phyloP scores from a whole-genome alignment of 2,888 invertebrate genomes.

The Gandaritis pyraliata region DNA sequence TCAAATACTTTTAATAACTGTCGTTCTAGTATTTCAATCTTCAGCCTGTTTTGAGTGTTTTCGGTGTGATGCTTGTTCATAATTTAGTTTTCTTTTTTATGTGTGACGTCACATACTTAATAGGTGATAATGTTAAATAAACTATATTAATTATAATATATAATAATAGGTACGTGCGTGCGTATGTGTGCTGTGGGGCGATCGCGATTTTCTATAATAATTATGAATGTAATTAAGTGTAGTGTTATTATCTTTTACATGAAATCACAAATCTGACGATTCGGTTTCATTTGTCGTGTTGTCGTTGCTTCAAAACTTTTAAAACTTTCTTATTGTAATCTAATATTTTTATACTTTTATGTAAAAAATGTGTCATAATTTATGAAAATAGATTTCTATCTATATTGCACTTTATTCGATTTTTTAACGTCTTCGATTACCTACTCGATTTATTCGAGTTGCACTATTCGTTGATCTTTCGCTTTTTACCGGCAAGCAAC shows the following conservation, averaged over 20 bases:
- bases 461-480: slow-evolving; percentile 3
- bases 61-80: slow-evolving; percentile 43
- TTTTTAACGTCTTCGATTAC: slow-evolving; percentile 15
- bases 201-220: slow-evolving; percentile 63
- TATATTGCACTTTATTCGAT: slow-evolving; percentile 26
- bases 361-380: slow-evolving; percentile 31
- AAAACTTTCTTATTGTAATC: slow-evolving; percentile 11
- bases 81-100: slow-evolving; percentile 45
- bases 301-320: slow-evolving; percentile 42
- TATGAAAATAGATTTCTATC: slow-evolving; percentile 25
- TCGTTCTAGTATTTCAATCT: slow-evolving; percentile 28
- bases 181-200: slow-evolving; percentile 66
- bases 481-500: slow-evolving; percentile 19
- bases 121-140: slow-evolving; percentile 50
- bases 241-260: slow-evolving; percentile 79
- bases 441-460: slow-evolving; percentile 12
- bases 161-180: slow-evolving; percentile 54
- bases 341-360: slow-evolving; percentile 35
- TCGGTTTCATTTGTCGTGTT: slow-evolving; percentile 58
- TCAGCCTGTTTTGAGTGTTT: slow-evolving; percentile 63
- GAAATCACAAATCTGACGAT: slow-evolving; percentile 75
- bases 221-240: slow-evolving; percentile 73
- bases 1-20: slow-evolving; percentile 35
- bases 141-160: slow-evolving; percentile 46
- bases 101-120: slow-evolving; percentile 60